Percentiles rank a stretch among this genome's conserved stretches.
Evolutionary conservation across 1,140 invertebrate genomes (phyloP).

Genomic region (Andricus grossulariae): DNA sequence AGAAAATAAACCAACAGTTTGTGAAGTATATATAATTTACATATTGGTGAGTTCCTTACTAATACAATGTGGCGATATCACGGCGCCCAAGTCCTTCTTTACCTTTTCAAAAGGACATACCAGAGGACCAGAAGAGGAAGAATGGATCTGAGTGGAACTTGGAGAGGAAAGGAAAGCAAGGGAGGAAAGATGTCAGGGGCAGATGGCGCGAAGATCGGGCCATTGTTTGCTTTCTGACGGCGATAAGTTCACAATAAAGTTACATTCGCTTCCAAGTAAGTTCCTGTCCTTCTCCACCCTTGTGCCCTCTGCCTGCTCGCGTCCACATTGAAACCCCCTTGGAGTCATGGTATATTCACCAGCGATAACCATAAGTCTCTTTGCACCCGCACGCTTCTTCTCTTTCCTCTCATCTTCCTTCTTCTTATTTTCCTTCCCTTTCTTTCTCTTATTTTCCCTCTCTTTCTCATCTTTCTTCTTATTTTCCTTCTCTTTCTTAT

Average conservation of each 20-base stretch:
- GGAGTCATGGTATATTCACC: slow-evolving; percentile 50
- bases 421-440: slow-evolving; percentile 15
- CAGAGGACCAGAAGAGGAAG: slow-evolving; percentile 49
- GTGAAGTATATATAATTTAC: slow-evolving; percentile 40
- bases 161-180: slow-evolving; percentile 39
- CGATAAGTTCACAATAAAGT: slow-evolving; percentile 75
- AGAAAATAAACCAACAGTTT: no score
- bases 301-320: slow-evolving; percentile 29
- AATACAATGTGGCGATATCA: slow-evolving; percentile 49
- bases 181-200: slow-evolving; percentile 48
- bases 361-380: slow-evolving; percentile 62
- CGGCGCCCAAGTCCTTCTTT: slow-evolving; percentile 46
- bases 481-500: slow-evolving; percentile 5
- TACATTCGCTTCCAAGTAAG: slow-evolving; percentile 69
- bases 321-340: slow-evolving; percentile 34
- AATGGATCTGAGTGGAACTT: slow-evolving; percentile 32
- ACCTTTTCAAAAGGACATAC: slow-evolving; percentile 35
- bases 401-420: background rate
- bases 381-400: slow-evolving; percentile 45
- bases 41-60: slow-evolving; percentile 51
- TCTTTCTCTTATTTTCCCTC: background rate
- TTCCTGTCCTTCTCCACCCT: slow-evolving; percentile 42
- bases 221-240: slow-evolving; percentile 73
- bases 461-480: background rate
- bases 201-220: slow-evolving; percentile 66